These are phyloP conservation scores for Morinoia aosen DNA, from an alignment of 2,888 invertebrate species.

Conservation along the genomic window DNA sequence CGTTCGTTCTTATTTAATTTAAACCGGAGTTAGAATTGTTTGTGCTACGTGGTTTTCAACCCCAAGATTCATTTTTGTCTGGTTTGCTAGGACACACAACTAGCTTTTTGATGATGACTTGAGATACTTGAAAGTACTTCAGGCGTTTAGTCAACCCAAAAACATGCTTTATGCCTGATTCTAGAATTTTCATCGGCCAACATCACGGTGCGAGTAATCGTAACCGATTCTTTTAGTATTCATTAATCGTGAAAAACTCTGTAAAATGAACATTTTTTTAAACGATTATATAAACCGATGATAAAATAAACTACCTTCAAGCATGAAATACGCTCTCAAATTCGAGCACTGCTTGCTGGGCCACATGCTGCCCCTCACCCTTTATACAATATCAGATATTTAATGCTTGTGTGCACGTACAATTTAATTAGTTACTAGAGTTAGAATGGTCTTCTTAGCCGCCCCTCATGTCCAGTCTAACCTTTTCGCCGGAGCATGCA, in stretches of 20 bases:
- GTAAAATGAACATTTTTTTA: not conserved
- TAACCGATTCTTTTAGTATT: not conserved
- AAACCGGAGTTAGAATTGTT: not conserved
- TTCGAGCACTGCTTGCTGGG: not conserved
- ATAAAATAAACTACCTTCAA: not conserved
- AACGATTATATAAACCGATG: too few species aligned
- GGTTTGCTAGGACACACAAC: not conserved
- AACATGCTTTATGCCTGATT: not conserved
- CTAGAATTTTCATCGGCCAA: not conserved
- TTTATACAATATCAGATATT: slow-evolving; percentile 12
- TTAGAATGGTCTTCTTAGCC: not conserved
- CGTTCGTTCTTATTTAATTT: not conserved
- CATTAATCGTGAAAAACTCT: not conserved
- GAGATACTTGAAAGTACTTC: not conserved
- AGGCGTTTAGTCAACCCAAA: not conserved
- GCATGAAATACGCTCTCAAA: not conserved
- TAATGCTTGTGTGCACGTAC: slow-evolving; percentile 29
- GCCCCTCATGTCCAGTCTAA: too few species aligned
- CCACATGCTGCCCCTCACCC: not conserved
- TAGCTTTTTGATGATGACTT: not conserved
- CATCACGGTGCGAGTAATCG: not conserved
- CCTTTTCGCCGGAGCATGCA: too few species aligned
- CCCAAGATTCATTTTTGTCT: not conserved
- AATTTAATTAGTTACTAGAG: not conserved
- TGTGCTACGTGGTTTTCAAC: not conserved